phyloP scores from a whole-genome alignment of 2,797 vertebrate species.

The Labeo calbasu region DNA sequence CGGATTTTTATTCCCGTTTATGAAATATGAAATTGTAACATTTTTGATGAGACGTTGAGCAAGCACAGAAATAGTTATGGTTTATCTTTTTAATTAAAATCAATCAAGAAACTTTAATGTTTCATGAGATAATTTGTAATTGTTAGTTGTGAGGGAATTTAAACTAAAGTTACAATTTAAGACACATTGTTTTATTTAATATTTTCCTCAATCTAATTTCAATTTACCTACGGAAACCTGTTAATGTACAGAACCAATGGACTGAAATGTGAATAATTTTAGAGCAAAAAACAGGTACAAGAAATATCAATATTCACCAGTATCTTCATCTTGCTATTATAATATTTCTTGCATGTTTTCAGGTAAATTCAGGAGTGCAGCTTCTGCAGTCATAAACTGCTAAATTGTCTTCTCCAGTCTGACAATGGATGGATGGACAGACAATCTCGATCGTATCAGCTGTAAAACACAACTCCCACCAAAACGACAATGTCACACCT shows the following conservation, averaged over 20 bases:
- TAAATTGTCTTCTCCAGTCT: not conserved
- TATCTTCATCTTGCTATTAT: not conserved
- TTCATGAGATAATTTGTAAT: not conserved
- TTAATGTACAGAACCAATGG: not conserved
- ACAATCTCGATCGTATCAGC: not conserved
- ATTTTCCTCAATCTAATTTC: not conserved
- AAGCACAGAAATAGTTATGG: not conserved
- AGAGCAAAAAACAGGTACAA: not conserved
- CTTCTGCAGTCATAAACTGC: not conserved
- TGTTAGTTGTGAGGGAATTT: not conserved
- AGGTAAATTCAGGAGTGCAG: not conserved
- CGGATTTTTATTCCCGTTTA: not conserved
- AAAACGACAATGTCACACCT: constrained; percentile 2
- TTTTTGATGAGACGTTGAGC: not conserved
- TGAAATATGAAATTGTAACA: not conserved
- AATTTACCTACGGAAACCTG: not conserved
- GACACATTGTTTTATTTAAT: not conserved
- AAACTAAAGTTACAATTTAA: not conserved
- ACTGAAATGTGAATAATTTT: not conserved
- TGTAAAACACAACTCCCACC: not conserved
- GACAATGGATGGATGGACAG: not conserved
- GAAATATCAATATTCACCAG: not conserved
- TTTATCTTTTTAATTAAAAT: not conserved
- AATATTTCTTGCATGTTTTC: not conserved
- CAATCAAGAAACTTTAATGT: not conserved